Base-by-base conservation (phyloP, 1,140 invertebrate genomes). In the Maconellicoccus hirsutus region DNA sequence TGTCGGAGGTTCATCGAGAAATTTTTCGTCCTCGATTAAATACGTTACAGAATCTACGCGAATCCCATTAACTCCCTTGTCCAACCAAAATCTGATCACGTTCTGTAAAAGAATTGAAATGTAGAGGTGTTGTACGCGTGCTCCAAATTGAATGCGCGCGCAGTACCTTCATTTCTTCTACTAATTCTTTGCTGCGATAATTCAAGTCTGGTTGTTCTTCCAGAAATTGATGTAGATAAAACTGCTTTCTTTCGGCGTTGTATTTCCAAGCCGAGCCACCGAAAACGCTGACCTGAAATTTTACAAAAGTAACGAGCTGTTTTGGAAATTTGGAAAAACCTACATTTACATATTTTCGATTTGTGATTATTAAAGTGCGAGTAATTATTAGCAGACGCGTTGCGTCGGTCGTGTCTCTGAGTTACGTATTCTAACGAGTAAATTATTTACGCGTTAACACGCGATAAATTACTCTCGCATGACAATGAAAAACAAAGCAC, bases 201-300 rank as follows among this genome's bases (percentile, higher is more conserved):
- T 91, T 91, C 0, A 92, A 79, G 76, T 92, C 89, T 0, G 90
- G 89, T 76, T 91, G 88, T 66, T 85, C 83, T 70, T 80, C 79
- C 0, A 83, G 78, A 76, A 89, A 90, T 75, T 89, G 86, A 78
- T 91, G 89, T 0, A 89, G 79, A 76, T 91, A 93, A 75, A 84
- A 92, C 77, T 90, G 84, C 26, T 84, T 78, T 19, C 89, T 81
- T 59, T 80, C 76, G 38, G 85, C 79, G 75, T 85, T 84, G 78
- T 83, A 91, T 72, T 83, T 79, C 90, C 90, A 92, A 16, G 87
- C 88, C 70, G 86, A 84, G 61, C 85, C 86, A 71, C 85, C 83
- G 75, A 72, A 71, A 23, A 69, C 22, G 52, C 59, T 70, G 59
- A 71, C 70, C 73, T 73, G 39, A 33, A 33, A 33, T 33, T 33